Evolutionary conservation across 2,797 vertebrate genomes (phyloP), one percentile per base, ranked within the genome.

Genomic region (Anguilla megastoma): DNA sequence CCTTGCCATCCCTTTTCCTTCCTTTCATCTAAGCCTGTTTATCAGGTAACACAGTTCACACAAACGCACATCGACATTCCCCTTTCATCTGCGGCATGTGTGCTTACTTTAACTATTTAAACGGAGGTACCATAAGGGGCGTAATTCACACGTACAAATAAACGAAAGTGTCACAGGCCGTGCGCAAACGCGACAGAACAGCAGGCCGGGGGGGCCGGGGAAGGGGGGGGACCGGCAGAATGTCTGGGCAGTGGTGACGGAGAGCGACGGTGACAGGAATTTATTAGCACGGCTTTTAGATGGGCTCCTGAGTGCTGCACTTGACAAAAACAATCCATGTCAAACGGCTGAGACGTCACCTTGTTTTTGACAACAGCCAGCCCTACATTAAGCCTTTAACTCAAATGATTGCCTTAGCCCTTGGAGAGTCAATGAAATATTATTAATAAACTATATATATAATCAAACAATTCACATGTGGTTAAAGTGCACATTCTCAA

Each of bases 271-370:
- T 93, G 94, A 94, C 90, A 90, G 93, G 92, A 93, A 93, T 94
- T 92, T 94, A 95, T 95, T 95, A 94, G 91, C 90, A 86, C 30
- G 80, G 93, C 92, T 95, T 93, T 93, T 89, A 94, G 93, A 95
- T 91, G 87, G 92, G 88, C 90, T 90, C 90, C 85, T 88, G 91
- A 96, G 93, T 94, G 94, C 92, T 89, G 89, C 92, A 91, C 92
- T 94, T 93, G 93, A 95, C 94, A 94, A 90, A 94, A 95, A 93
- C 91, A 94, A 94, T 95, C 91, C 90, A 89, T 91, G 93, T 95
- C 95, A 95, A 86, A 90, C 87, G 87, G 90, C 41, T 66, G 88
- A 90, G 87, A 92, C 88, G 85, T 80, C 89, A 90, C 89, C 86
- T 89, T 93, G 91, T 90, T 89, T 92, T 89, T 90, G 90, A 90